A percentile compares a stretch with the other conserved stretches of the same genome.
phyloP scores from a whole-genome alignment of 2,797 vertebrate species.

The Coregonus suidteri region DNA sequence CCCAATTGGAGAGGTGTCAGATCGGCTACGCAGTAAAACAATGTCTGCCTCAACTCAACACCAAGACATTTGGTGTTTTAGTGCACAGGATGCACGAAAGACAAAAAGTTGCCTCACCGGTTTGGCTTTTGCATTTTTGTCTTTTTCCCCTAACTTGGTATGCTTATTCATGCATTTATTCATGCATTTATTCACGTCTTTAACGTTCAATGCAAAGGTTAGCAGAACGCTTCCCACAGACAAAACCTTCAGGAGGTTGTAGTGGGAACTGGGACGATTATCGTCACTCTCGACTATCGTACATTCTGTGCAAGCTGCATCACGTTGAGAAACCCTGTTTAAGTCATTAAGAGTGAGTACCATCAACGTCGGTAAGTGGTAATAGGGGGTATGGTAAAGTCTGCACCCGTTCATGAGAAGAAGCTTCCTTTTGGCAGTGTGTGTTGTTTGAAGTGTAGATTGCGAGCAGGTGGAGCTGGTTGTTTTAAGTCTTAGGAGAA shows the following conservation, averaged over 20 bases:
- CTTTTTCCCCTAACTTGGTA: neutral
- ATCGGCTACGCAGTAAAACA: slow-evolving; percentile 13
- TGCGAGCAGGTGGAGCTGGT: slow-evolving; percentile 57
- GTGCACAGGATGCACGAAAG: neutral
- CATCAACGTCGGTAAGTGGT: slow-evolving; percentile 43
- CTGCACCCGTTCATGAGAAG: slow-evolving; percentile 36
- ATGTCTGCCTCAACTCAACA: slow-evolving; percentile 2
- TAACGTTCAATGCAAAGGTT: neutral
- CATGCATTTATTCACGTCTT: neutral
- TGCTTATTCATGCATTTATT: neutral
- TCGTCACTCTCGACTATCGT: slow-evolving; percentile 35
- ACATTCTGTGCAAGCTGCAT: slow-evolving; percentile 25
- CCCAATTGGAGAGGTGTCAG: slow-evolving; percentile 31
- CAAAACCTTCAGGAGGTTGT: neutral
- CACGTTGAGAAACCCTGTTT: slow-evolving; percentile 14
- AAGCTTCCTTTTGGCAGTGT: slow-evolving; percentile 40
- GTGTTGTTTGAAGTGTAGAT: slow-evolving; percentile 67
- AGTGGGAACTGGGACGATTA: neutral
- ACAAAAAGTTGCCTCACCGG: neutral
- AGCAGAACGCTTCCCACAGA: neutral
- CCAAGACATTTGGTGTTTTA: slow-evolving; percentile 20
- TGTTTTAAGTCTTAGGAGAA: slow-evolving; percentile 60
- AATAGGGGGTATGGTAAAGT: slow-evolving; percentile 33
- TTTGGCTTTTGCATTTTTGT: neutral
- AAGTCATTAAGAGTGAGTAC: slow-evolving; percentile 39